Evolutionary conservation across 1,140 invertebrate genomes (phyloP), one percentile per base, ranked within the genome.

Genomic region (Rhyacophila brunnea): DNA sequence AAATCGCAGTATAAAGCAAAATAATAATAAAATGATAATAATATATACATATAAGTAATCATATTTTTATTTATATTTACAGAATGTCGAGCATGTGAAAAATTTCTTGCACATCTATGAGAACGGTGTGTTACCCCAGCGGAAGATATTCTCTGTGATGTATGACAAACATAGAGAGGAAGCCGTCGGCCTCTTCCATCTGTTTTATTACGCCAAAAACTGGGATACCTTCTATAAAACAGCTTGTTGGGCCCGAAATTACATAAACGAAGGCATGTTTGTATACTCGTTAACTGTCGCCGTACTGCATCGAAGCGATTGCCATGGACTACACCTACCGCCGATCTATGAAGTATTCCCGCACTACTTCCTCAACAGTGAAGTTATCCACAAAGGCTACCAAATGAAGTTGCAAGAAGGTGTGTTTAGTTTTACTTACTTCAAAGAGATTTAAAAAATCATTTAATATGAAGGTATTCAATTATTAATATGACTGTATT

Each of bases 341-440:
- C 72, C 82, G 2, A 78, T 79, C 28, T 85, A 86, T 60, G 86
- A 88, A 73, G 69, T 86, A 43, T 83, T 80, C 63, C 85, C 86
- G 0, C 75, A 84, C 66, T 73, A 74, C 19, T 88, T 83, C 75
- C 77, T 81, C 48, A 82, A 84, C 65, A 71, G 68, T 2, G 76
- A 83, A 40, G 73, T 81, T 15, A 74, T 87, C 58, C 72, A 79
- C 52, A 79, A 81, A 53, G 78, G 82, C 6, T 75, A 83, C 49
- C 70, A 76, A 43, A 72, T 80, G 46, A 85, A 85, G 65, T 83
- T 85, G 83, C 77, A 82, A 65, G 69, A 68, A 65, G 72, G 61
- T 36, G 48, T 71, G 2, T 35, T 67, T n/a, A 69, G 68, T 1
- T 45, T 66, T 13, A 68, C 68, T 47, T 2, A 67, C 14, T 68